phyloP scores from a whole-genome alignment of 2,113 vertebrate species.

The Syngnathus floridae region DNA sequence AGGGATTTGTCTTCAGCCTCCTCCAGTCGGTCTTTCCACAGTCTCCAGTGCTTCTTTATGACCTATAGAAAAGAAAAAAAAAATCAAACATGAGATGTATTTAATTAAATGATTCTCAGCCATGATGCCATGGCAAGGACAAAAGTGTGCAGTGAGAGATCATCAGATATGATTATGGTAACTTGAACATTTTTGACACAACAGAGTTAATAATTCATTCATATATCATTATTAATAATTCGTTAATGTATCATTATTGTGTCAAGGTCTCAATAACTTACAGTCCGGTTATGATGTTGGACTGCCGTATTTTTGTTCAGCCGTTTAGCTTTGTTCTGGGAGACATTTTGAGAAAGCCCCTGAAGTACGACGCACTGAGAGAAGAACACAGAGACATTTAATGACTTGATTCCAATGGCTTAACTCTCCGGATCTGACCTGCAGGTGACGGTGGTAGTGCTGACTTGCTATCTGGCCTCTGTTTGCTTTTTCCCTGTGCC shows the following conservation, averaged over 20 bases:
- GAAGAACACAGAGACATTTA: slow-evolving; percentile 6
- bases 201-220: not conserved
- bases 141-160: not conserved
- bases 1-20: slow-evolving; percentile 72
- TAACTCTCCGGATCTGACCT: slow-evolving; percentile 71
- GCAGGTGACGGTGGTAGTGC: slow-evolving; percentile 55
- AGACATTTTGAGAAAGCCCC: slow-evolving; percentile 67
- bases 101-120: not conserved
- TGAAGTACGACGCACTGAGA: slow-evolving; percentile 69
- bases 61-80: slow-evolving; percentile 60
- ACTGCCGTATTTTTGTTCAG: slow-evolving; percentile 72
- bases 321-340: slow-evolving; percentile 45
- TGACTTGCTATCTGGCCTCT: slow-evolving; percentile 56
- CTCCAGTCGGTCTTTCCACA: slow-evolving; percentile 74
- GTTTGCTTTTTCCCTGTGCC: slow-evolving; percentile 58
- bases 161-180: not conserved
- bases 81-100: not conserved
- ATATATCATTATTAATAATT: not conserved
- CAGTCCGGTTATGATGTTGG: slow-evolving; percentile 63
- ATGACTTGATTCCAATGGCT: not conserved
- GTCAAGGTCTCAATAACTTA: slow-evolving; percentile 28
- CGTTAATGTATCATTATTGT: not conserved
- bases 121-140: not conserved
- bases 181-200: not conserved
- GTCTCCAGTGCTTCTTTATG: slow-evolving; percentile 69